These are phyloP conservation scores for Seira musarum DNA, from an alignment of 2,888 invertebrate genomes.

Conservation along the genomic window DNA sequence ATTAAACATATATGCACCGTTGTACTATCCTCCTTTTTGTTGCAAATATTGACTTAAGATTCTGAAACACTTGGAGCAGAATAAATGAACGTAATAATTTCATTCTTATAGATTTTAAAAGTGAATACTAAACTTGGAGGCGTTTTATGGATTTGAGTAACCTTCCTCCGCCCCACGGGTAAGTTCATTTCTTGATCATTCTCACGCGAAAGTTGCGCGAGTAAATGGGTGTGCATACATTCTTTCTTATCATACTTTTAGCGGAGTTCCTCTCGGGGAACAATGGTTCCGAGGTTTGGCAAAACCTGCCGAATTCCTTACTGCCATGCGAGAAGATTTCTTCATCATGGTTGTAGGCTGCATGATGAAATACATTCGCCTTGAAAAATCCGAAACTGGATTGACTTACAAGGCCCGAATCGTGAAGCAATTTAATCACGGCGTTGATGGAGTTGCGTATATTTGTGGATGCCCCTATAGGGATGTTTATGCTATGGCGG, in stretches of 20 bases:
- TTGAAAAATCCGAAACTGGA: constrained; percentile 37
- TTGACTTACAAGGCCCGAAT: constrained; percentile 39
- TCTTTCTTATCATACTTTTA: background rate
- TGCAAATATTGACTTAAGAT: background rate
- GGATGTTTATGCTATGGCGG: constrained; percentile 64
- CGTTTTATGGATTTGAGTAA: constrained; percentile 43
- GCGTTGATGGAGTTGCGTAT: constrained; percentile 59
- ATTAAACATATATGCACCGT: too few relatives aligned
- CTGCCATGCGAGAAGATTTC: constrained; percentile 49
- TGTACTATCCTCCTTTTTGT: too few relatives aligned
- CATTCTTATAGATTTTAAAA: too few relatives aligned
- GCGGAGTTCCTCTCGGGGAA: constrained; percentile 32
- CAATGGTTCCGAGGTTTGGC: constrained; percentile 55
- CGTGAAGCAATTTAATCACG: constrained; percentile 55
- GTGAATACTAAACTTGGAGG: too few relatives aligned
- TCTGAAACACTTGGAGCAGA: background rate
- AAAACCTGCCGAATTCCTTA: constrained; percentile 25
- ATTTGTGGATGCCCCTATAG: constrained; percentile 58
- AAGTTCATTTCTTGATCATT: background rate
- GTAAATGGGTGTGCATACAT: background rate
- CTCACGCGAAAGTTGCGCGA: background rate
- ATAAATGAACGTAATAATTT: background rate
- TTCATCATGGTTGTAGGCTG: constrained; percentile 45
- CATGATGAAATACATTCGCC: constrained; percentile 49
- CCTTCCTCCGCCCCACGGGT: constrained; percentile 41